Conservation (phyloP, 2,113 vertebrate species). For the Nibea albiflora region DNA sequence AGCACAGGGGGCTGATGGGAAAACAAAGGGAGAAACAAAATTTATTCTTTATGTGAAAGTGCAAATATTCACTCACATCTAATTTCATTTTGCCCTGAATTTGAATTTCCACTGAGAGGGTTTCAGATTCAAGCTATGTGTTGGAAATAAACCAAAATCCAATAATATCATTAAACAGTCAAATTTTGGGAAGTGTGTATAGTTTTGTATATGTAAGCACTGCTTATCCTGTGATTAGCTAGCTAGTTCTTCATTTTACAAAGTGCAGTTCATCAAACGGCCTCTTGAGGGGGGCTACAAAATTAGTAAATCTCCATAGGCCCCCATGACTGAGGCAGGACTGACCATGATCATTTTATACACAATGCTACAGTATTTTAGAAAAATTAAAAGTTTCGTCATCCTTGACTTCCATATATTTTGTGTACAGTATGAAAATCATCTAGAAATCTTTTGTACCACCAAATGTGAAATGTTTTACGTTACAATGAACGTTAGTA, state of each 20-base stretch:
- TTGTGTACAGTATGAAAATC: not conserved
- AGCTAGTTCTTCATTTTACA: too few species aligned
- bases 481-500: not conserved
- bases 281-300: too few species aligned
- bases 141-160: not conserved
- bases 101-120: not conserved
- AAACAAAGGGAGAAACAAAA: conserved; percentile 12
- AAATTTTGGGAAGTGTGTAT: too few species aligned
- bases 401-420: not conserved
- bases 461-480: not conserved
- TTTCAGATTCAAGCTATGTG: not conserved
- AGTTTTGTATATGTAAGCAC: too few species aligned
- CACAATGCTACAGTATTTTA: not conserved
- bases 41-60: not conserved
- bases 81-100: not conserved
- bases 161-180: too few species aligned
- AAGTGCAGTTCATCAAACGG: too few species aligned
- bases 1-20: conserved; percentile 81
- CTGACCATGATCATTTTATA: not conserved
- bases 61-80: not conserved
- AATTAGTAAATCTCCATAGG: too few species aligned
- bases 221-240: too few species aligned
- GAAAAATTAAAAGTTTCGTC: not conserved
- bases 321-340: too few species aligned
- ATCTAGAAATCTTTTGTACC: not conserved